These are phyloP conservation scores for Subacronicta megacephala DNA, from an alignment of 2,888 invertebrate species.

Conservation along the genomic window DNA sequence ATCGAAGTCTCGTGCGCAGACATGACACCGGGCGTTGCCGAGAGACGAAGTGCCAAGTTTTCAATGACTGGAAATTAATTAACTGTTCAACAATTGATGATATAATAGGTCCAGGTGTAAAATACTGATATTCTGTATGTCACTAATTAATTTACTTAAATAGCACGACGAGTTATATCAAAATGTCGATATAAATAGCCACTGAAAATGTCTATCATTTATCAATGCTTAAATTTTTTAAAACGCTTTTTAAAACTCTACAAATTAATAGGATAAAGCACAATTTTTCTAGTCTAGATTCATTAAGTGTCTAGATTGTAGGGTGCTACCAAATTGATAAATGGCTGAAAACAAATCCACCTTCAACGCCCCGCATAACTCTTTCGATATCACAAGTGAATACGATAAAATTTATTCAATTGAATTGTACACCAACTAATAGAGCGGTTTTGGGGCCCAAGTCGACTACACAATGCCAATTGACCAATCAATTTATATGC, in stretches of 20 bases:
- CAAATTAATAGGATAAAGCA: no score
- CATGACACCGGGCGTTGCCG: slow-evolving; percentile 31
- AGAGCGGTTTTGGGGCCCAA: slow-evolving; percentile 43
- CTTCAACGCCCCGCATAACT: slow-evolving; percentile 7
- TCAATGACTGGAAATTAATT: slow-evolving; percentile 32
- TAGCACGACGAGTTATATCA: no score
- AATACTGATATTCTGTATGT: not conserved
- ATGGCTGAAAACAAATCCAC: not conserved
- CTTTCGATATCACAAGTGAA: not conserved
- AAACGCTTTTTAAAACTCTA: no score
- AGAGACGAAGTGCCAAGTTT: slow-evolving; percentile 30
- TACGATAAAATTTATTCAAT: slow-evolving; percentile 46
- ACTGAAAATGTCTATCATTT: no score
- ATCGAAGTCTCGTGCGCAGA: slow-evolving; percentile 38
- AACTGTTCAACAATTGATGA: slow-evolving; percentile 7
- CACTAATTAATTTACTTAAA: no score
- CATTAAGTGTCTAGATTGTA: no score
- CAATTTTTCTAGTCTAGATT: no score
- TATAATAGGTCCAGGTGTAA: not conserved
- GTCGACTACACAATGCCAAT: slow-evolving; percentile 35
- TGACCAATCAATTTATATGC: slow-evolving; percentile 28
- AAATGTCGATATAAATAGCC: no score
- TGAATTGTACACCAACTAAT: slow-evolving; percentile 42
- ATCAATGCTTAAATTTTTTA: no score
- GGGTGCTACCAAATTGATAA: no score